Base-by-base conservation (phyloP, 2,797 vertebrate species). In the Chloroceryle inda region DNA sequence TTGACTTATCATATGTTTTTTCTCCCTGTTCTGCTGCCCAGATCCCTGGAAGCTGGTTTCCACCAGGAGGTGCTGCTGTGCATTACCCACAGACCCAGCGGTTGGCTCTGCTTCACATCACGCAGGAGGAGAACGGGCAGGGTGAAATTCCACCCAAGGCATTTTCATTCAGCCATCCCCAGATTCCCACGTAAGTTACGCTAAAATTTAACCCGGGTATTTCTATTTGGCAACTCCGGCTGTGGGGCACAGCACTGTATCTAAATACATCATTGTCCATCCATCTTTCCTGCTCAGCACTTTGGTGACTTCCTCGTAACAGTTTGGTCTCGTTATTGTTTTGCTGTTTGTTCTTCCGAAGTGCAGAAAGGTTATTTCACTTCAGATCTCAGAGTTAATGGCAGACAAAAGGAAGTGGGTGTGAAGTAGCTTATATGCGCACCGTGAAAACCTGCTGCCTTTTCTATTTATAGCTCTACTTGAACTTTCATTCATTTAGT, bases 401-500 rank as follows among this genome's bases (percentile, higher is more conserved):
- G 96, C 93, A 97, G 85, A 96, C 91, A 96, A 94, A 95, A 96
- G 94, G 92, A 97, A 97, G 84, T 96, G 94, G 97, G 98, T 94
- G 97, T 97, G 96, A 93, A 79, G 44, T 35, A 59, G 55, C 49
- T 93, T 52, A 50, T 72, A 55, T 63, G 90, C 17, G 50, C 49
- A 27, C 37, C 50, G 84, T 91, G 96, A 92, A 95, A 96, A 88
- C 73, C 74, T 31, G 73, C 3, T 58, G 80, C 67, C 38, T 84
- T 83, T 95, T 90, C 98, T 98, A 98, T 98, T 98, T 98, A 97
- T 98, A 98, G 97, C 85, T 33, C 49, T 64, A 10, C 79, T 95
- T 97, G 96, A 96, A 98, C 97, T 98, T 98, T 97, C 95, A 95
- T 98, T 97, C 96, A 82, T 95, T 94, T 92, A 85, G 95, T 96